Evolutionary conservation across 1,140 invertebrate genomes (phyloP).

Genomic region (Atta colombica): DNA sequence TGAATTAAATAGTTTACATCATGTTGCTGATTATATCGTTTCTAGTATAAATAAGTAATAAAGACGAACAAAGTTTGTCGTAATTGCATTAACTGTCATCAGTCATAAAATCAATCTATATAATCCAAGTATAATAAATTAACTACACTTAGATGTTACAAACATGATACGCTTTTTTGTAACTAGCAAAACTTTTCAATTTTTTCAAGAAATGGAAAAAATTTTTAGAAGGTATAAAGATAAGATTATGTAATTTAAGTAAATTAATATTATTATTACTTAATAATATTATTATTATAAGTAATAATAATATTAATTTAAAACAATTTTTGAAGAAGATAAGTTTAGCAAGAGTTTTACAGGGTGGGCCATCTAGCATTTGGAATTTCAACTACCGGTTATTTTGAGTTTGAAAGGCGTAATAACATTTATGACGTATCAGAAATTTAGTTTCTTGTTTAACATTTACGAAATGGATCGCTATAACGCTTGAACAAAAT

Average conservation of each 20-base stretch:
- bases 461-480: too few relatives aligned
- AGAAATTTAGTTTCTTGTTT: too few relatives aligned
- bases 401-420: too few relatives aligned
- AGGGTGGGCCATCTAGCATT: too few relatives aligned
- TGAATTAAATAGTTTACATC: conserved; percentile 2
- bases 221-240: background rate
- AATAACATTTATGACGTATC: too few relatives aligned
- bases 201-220: too few relatives aligned
- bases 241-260: background rate
- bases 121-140: background rate
- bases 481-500: too few relatives aligned
- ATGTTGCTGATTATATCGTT: background rate
- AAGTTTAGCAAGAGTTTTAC: too few relatives aligned
- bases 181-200: background rate
- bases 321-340: too few relatives aligned
- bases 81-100: background rate
- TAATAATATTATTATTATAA: background rate
- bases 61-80: background rate
- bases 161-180: background rate
- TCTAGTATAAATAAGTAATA: background rate
- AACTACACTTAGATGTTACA: background rate
- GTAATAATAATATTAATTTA: background rate
- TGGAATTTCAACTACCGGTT: too few relatives aligned
- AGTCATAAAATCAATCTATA: background rate
- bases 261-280: too few relatives aligned